Conservation (phyloP, 2,797 vertebrate species). For the Chaetodon trifasciatus region DNA sequence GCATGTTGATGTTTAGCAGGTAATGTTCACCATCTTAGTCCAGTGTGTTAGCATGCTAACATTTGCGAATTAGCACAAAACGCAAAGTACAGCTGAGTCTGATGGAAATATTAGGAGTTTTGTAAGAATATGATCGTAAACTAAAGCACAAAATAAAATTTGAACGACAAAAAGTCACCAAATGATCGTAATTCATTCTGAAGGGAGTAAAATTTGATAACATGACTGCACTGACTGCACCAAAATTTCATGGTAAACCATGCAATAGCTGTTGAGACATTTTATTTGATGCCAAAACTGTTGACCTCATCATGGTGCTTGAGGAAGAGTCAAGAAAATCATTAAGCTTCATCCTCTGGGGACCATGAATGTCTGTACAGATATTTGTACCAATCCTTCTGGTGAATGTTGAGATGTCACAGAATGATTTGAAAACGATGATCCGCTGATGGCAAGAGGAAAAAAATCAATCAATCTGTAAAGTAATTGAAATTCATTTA, state of each 20-base stretch:
- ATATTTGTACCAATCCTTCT: neutral
- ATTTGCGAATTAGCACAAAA: neutral
- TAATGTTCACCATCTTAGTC: neutral
- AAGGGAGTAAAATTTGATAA: too few relatives aligned
- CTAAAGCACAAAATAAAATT: too few relatives aligned
- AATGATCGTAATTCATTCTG: neutral
- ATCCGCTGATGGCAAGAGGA: neutral
- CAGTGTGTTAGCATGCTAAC: neutral
- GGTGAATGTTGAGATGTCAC: neutral
- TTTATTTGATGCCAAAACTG: neutral
- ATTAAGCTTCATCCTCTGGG: neutral
- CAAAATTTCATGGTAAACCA: neutral
- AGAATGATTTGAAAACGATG: neutral
- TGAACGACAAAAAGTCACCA: neutral
- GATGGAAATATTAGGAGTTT: neutral
- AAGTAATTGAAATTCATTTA: neutral
- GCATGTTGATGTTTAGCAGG: neutral
- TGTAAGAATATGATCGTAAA: neutral
- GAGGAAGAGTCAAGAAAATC: neutral
- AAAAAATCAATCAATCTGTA: neutral
- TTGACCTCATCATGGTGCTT: neutral
- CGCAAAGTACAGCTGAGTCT: neutral
- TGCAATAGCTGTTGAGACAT: neutral
- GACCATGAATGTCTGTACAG: neutral
- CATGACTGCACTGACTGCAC: too few relatives aligned